Conservation (phyloP, 2,797 vertebrate species). For the Eutrigla gurnardus region DNA sequence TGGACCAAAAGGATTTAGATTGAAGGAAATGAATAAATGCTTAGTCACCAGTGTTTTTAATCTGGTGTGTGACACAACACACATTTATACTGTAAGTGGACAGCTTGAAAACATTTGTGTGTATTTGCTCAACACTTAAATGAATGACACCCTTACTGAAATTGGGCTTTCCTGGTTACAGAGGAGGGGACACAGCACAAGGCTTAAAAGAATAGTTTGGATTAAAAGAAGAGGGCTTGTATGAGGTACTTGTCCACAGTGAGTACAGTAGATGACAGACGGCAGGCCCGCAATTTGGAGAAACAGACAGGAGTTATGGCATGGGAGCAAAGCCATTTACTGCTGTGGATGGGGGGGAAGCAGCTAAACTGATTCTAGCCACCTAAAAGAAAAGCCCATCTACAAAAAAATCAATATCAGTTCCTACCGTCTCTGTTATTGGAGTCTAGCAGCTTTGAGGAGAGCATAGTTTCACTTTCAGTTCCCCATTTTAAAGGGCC, state of each 20-base stretch:
- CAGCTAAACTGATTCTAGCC: background rate
- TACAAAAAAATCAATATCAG: no score
- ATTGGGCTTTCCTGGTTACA: slow-evolving; percentile 29
- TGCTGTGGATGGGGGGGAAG: background rate
- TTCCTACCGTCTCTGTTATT: no score
- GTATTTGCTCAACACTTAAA: background rate
- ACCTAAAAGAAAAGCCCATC: background rate
- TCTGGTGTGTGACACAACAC: slow-evolving; percentile 5
- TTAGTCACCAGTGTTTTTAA: slow-evolving; percentile 11
- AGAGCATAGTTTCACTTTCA: no score
- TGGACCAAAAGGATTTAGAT: background rate
- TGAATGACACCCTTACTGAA: slow-evolving; percentile 18
- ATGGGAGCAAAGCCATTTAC: background rate
- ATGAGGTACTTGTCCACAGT: background rate
- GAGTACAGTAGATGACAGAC: background rate
- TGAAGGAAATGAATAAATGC: slow-evolving; percentile 3
- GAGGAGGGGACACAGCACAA: slow-evolving; percentile 11
- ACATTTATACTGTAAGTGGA: background rate
- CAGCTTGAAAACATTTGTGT: slow-evolving; percentile 16
- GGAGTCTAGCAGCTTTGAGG: no score
- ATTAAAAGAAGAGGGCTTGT: background rate
- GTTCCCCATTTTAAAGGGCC: no score
- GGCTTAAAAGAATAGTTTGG: slow-evolving; percentile 1
- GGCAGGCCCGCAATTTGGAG: background rate
- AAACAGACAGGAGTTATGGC: background rate